Conservation (phyloP, 2,797 vertebrate genomes). For the Ceyx erithaca region DNA sequence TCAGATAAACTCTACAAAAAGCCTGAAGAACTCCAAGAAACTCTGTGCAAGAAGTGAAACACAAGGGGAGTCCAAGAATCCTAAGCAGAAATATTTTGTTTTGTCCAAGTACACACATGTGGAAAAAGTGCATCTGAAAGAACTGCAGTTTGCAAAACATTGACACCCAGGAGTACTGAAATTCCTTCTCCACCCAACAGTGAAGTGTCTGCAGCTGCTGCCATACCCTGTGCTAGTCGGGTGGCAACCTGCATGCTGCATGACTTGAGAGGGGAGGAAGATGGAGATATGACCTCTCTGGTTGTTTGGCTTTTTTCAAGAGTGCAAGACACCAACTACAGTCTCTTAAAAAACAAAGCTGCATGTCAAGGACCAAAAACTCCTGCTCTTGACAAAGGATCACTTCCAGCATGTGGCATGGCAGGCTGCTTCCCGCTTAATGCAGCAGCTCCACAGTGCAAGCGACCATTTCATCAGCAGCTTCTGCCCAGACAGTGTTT, state of each 20-base stretch:
- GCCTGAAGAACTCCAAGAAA: constrained; percentile 29
- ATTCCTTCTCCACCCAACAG: background rate
- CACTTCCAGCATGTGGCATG: background rate
- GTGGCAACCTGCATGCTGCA: background rate
- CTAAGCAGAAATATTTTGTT: constrained; percentile 33
- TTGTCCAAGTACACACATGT: constrained; percentile 25
- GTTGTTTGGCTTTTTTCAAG: background rate
- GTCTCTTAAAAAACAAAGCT: background rate
- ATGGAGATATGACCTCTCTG: background rate
- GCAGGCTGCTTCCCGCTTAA: background rate
- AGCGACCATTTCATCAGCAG: background rate
- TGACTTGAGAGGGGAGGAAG: background rate
- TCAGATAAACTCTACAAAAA: constrained; percentile 3
- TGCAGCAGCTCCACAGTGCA: background rate
- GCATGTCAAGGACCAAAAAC: background rate
- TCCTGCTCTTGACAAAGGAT: background rate
- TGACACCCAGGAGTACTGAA: constrained; percentile 16
- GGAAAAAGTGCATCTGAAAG: constrained; percentile 29
- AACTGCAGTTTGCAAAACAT: constrained; percentile 4
- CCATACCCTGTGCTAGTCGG: accelerated
- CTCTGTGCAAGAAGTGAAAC: background rate
- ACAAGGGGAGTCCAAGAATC: constrained; percentile 6
- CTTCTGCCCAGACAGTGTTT: background rate
- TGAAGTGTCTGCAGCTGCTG: background rate
- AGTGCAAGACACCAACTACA: background rate